A percentile compares a stretch with the other conserved stretches of the same genome.
Evolutionary conservation across 2,113 vertebrate genomes (phyloP).

Genomic region (Rhinoptilus africanus): DNA sequence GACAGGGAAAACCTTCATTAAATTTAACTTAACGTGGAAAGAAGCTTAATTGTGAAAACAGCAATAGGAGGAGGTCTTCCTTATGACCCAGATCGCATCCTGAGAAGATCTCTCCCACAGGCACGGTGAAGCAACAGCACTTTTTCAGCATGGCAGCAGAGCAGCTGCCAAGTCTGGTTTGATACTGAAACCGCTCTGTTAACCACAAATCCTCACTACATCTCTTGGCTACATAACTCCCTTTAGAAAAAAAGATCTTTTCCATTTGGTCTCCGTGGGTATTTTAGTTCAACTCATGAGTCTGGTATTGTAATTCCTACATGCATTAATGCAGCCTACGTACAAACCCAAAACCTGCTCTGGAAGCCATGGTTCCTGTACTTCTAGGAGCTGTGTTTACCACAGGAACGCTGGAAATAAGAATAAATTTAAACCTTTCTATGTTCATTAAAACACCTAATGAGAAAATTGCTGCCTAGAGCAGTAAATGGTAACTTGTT

Average conservation of each 20-base stretch:
- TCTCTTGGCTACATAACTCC: background rate
- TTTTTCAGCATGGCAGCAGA: background rate
- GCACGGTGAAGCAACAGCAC: background rate
- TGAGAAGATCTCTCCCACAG: background rate
- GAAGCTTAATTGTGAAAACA: background rate
- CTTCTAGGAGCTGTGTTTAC: background rate
- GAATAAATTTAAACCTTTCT: background rate
- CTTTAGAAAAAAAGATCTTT: background rate
- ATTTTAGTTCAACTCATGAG: background rate
- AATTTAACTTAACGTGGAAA: background rate
- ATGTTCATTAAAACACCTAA: conserved; percentile 3
- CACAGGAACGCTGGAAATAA: background rate
- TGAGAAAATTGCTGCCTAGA: background rate
- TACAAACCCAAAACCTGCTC: background rate
- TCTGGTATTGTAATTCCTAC: background rate
- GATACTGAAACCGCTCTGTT: background rate
- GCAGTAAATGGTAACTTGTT: background rate
- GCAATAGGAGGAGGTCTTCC: background rate
- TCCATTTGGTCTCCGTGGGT: background rate
- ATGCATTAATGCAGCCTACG: background rate
- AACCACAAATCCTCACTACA: background rate
- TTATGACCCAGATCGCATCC: background rate
- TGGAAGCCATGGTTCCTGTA: background rate
- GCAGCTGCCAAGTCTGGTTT: background rate
- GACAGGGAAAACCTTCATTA: background rate